Evolutionary conservation across 2,797 vertebrate species (phyloP).

Genomic region (Squalus acanthias): DNA sequence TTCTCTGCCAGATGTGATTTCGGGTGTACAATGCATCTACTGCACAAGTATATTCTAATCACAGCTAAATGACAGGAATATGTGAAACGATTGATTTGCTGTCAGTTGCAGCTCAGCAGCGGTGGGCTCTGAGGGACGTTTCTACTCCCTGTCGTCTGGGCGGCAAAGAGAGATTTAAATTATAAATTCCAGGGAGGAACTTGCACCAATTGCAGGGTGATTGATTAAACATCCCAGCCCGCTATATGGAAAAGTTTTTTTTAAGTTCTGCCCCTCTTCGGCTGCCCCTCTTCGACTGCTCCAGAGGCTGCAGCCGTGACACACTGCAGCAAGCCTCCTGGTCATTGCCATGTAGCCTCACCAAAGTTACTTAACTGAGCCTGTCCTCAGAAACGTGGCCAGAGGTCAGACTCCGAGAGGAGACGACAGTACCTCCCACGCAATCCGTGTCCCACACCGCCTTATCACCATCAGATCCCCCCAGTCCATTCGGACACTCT

Average conservation of each 20-base stretch:
- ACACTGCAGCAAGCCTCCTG: background rate
- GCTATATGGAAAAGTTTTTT: background rate
- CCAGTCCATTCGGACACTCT: slow-evolving; percentile 88
- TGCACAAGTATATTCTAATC: background rate
- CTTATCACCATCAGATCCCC: slow-evolving; percentile 89
- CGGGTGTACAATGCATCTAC: background rate
- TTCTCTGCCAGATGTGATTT: background rate
- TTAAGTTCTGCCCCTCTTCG: background rate
- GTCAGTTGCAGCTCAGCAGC: background rate
- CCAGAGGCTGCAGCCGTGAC: background rate
- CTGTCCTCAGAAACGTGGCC: background rate
- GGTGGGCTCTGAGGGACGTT: background rate
- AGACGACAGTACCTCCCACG: slow-evolving; percentile 82
- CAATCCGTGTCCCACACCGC: slow-evolving; percentile 84
- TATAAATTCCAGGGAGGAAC: background rate
- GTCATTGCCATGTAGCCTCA: background rate
- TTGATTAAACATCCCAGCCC: background rate
- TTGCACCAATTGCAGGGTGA: background rate
- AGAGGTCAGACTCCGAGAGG: background rate
- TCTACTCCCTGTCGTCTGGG: background rate
- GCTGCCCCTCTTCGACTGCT: background rate
- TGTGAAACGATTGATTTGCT: background rate
- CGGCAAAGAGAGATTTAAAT: background rate
- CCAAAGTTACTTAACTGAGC: background rate
- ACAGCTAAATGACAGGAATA: background rate